Evolutionary conservation across 2,797 vertebrate genomes (phyloP), one percentile per base, ranked within the genome.

Genomic region (Poeciliopsis paucimaculata): DNA sequence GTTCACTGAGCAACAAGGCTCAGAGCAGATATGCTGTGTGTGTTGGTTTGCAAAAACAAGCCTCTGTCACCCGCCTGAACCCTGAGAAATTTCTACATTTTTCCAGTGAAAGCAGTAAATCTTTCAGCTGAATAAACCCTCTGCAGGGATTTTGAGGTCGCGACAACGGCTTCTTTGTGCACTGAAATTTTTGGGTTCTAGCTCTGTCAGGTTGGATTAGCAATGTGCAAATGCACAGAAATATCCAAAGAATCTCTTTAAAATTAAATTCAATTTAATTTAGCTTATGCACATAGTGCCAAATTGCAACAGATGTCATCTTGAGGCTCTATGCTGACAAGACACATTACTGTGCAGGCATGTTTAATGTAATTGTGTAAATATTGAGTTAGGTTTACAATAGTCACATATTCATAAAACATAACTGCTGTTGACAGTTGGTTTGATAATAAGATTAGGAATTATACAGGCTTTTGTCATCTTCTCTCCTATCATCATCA

Each of bases 1-100:
- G 73, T 79, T 83, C 79, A 79, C 73, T 71, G 31, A 77, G 82
- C 80, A 82, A 68, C 84, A 70, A 74, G 53, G 83, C 81, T 82
- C 77, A 53, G 34, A 73, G 83, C 83, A 78, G 36, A 84, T 73
- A 51, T 26, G 60, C 49, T 46, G 23, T 72, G 80, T 57, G 43
- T 77, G 73, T 73, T 68, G 64, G 79, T 73, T n/a, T 36, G 72
- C 43, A 55, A 55, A 74, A 55, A 74, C 72, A 53, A 45, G 68
- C 26, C 26, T 28, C 36, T 68, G 64, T 68, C 36, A 68, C 68
- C 68, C 26, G 23, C 23, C 66, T 70, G 66, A 70, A 43, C 26
- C 34, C 23, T 20, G 23, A 51, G n/a, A 55, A 74, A 41, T 41
- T n/a, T 75, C 49, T 55, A 39, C 2, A 23, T 68, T 77, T 72